These are phyloP conservation scores for Arge pagana DNA, from an alignment of 2,888 invertebrate species.

Conservation along the genomic window DNA sequence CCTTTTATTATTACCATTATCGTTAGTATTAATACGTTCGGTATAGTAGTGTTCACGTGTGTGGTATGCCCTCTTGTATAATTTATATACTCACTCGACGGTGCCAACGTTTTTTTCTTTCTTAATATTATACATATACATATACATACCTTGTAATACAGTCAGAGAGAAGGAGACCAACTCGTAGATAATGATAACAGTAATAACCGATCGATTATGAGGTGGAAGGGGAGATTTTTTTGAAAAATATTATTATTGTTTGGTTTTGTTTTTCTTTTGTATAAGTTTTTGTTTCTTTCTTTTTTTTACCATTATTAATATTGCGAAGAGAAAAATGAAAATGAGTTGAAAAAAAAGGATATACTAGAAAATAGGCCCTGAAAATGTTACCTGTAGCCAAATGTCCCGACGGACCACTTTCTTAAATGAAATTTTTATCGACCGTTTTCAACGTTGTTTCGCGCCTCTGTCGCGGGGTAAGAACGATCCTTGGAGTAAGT, in stretches of 20 bases:
- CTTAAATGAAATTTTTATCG: neutral
- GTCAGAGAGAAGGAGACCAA: too few relatives aligned
- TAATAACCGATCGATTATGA: too few relatives aligned
- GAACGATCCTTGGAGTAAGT: neutral
- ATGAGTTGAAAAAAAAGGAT: constrained; percentile 33
- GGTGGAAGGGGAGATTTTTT: neutral
- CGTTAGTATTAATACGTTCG: too few relatives aligned
- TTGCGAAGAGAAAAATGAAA: neutral
- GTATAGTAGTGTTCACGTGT: too few relatives aligned
- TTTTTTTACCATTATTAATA: neutral
- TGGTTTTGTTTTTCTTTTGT: neutral
- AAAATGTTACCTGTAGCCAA: constrained; percentile 50
- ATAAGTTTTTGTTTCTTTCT: neutral
- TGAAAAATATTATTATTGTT: neutral
- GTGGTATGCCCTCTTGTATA: too few relatives aligned
- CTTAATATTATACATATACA: neutral
- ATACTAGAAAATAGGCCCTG: constrained; percentile 31
- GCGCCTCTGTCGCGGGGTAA: neutral
- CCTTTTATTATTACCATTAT: too few relatives aligned
- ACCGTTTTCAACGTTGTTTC: neutral
- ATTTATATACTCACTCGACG: too few relatives aligned
- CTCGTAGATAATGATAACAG: too few relatives aligned
- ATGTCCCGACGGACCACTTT: constrained; percentile 51
- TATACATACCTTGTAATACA: too few relatives aligned
- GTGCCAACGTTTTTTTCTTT: too few relatives aligned